Evolutionary conservation across 2,888 invertebrate genomes (phyloP).

Genomic region (Xylota sylvarum): DNA sequence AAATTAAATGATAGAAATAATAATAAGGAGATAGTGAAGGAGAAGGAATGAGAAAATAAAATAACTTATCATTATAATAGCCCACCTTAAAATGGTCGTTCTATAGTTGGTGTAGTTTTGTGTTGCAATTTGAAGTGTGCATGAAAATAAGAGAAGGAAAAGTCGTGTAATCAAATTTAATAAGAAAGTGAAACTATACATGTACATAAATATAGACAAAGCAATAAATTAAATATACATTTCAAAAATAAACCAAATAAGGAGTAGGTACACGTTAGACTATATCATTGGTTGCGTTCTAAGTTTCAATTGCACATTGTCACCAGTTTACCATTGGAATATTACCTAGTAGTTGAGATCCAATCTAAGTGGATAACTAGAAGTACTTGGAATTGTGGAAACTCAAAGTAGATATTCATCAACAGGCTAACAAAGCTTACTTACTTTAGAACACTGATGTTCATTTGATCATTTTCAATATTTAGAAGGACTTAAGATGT

Average conservation of each 20-base stretch:
- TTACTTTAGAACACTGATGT: too few species aligned
- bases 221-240: background rate
- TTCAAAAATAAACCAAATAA: background rate
- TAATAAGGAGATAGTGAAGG: background rate
- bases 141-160: conserved; percentile 57
- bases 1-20: conserved; percentile 9
- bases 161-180: conserved; percentile 2
- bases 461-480: too few species aligned
- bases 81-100: conserved; percentile 68
- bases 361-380: too few species aligned
- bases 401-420: too few species aligned
- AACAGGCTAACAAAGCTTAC: too few species aligned
- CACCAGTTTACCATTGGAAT: too few species aligned
- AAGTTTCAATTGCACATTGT: background rate
- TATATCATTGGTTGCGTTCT: background rate
- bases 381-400: too few species aligned
- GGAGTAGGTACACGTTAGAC: background rate
- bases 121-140: conserved; percentile 57
- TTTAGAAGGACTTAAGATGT: too few species aligned
- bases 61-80: conserved; percentile 16
- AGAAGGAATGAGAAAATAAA: background rate
- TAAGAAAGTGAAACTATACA: background rate
- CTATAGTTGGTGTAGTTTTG: conserved; percentile 44
- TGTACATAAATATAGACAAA: background rate
- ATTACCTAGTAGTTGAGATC: too few species aligned